Evolutionary conservation across 2,113 vertebrate genomes (phyloP).

Genomic region (Galeopterus variegatus): DNA sequence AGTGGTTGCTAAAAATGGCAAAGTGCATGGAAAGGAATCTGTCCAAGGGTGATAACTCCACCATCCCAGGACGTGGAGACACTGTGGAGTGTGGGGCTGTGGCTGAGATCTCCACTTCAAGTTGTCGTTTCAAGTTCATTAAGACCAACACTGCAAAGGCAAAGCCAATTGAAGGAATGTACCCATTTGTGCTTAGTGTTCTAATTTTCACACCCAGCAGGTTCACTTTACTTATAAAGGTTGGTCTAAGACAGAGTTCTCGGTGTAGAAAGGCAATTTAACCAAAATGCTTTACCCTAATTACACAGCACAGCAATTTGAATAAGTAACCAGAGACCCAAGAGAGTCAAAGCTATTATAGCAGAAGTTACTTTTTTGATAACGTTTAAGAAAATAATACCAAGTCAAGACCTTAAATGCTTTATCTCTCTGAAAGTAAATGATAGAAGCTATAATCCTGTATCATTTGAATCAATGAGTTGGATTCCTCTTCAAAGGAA

Average conservation of each 20-base stretch:
- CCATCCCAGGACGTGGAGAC: accelerated
- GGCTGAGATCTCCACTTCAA: accelerated
- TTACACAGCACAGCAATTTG: constrained; percentile 76
- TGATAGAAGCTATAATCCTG: not conserved
- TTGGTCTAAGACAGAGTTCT: constrained; percentile 70
- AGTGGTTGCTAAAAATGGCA: not conserved
- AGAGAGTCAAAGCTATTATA: not conserved
- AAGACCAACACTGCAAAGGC: not conserved
- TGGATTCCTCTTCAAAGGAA: not conserved
- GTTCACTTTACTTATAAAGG: constrained; percentile 69
- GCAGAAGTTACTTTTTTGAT: constrained; percentile 28
- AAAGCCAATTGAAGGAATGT: not conserved
- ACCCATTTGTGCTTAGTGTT: constrained; percentile 10
- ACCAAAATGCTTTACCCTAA: constrained; percentile 71
- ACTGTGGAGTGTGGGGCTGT: accelerated
- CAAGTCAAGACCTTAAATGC: not conserved
- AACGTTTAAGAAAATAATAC: constrained; percentile 42
- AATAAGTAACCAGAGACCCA: constrained; percentile 56
- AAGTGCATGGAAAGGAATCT: accelerated
- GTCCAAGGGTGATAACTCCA: not conserved
- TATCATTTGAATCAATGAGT: not conserved
- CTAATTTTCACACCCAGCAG: constrained; percentile 79
- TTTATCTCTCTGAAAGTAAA: constrained; percentile 9
- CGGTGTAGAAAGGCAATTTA: constrained; percentile 71
- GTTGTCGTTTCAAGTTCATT: not conserved